Conservation (phyloP, 1,140 invertebrate species). For the Stegodyphus mimosarum region DNA sequence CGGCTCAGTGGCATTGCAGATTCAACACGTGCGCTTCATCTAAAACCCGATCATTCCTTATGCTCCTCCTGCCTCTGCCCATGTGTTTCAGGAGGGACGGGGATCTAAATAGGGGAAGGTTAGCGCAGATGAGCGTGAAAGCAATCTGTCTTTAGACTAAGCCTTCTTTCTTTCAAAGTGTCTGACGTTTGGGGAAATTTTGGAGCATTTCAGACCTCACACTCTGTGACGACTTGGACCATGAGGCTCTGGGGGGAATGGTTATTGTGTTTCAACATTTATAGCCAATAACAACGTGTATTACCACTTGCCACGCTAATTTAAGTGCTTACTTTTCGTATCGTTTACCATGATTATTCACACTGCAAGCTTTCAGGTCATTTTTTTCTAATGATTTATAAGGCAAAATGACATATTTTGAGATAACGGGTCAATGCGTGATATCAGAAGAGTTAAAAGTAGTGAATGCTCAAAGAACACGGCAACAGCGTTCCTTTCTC, state of each 20-base stretch:
- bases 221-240: conserved; percentile 4
- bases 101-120: neutral
- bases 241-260: neutral
- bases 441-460: no score
- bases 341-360: no score
- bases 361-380: no score
- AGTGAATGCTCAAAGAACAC: no score
- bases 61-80: neutral
- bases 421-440: no score
- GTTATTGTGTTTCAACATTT: no score
- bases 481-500: no score
- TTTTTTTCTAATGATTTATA: no score
- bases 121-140: conserved; percentile 9
- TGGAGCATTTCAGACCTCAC: conserved; percentile 39
- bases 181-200: conserved; percentile 15
- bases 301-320: no score
- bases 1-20: conserved; percentile 12
- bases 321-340: no score
- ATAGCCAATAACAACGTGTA: no score
- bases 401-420: no score
- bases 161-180: conserved; percentile 32
- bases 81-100: conserved; percentile 12
- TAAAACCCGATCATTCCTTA: conserved; percentile 11
- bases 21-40: conserved; percentile 32
- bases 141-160: conserved; percentile 29